A percentile compares a stretch with the other conserved stretches of the same genome.
Evolutionary conservation across 2,888 invertebrate species (phyloP).

Genomic region (Lacanobia wlatinum): DNA sequence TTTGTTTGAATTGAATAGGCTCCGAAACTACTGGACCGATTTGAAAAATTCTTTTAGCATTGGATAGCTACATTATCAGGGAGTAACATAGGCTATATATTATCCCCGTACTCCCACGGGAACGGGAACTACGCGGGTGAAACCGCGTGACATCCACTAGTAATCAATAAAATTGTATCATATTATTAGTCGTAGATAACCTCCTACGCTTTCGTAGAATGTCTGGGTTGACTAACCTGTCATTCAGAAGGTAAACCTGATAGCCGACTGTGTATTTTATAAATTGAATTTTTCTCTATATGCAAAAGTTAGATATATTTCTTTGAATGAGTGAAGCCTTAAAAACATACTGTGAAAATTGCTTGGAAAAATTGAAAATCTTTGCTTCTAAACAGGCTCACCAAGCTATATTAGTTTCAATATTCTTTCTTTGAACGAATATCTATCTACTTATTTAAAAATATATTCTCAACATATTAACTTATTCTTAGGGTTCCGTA

Average conservation of each 20-base stretch:
- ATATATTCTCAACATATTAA: neutral
- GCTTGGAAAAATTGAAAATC: neutral
- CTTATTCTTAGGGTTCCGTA: no score
- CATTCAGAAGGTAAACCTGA: neutral
- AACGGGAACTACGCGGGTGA: no score
- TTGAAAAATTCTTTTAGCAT: no score
- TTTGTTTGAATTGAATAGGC: no score
- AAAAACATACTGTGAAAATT: neutral
- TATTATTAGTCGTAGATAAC: no score
- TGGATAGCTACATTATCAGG: no score
- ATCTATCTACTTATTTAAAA: neutral
- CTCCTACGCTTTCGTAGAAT: neutral
- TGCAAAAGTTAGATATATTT: neutral
- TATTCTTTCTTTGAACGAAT: slow-evolving; percentile 10
- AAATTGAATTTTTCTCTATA: neutral
- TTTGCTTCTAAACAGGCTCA: neutral
- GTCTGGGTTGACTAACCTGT: slow-evolving; percentile 9
- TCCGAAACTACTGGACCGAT: no score
- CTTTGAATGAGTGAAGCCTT: neutral
- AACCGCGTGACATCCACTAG: no score
- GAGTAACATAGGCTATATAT: no score
- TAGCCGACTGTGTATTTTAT: no score
- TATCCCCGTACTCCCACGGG: no score
- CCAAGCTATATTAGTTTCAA: slow-evolving; percentile 1
- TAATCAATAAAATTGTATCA: no score